These are phyloP conservation scores for Parotia lawesii DNA, from an alignment of 2,113 vertebrate species.

Conservation along the genomic window DNA sequence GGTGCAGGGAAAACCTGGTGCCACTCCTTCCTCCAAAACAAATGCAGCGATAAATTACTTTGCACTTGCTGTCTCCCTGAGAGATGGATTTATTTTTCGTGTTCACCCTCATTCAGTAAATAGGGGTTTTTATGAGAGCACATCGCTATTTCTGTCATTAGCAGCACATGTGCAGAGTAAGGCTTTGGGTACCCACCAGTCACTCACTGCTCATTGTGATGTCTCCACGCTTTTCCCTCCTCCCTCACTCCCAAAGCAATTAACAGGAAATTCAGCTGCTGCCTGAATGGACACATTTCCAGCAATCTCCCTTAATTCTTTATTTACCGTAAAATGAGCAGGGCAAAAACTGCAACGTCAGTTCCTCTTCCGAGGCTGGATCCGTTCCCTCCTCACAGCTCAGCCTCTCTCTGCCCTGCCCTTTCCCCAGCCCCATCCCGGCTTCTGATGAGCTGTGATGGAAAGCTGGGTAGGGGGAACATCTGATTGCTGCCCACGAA, in stretches of 20 bases:
- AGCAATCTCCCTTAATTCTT: conserved; percentile 37
- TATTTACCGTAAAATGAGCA: conserved; percentile 20
- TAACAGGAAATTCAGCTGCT: conserved; percentile 32
- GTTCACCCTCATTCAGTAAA: background rate
- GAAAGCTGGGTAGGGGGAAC: background rate
- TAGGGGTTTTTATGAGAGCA: background rate
- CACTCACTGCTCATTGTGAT: conserved; percentile 2
- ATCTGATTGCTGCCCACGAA: background rate
- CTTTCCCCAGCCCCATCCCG: background rate
- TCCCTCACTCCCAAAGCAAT: background rate
- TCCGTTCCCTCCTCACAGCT: background rate
- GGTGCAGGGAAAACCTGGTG: background rate
- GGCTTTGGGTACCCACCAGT: background rate
- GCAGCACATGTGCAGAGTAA: background rate
- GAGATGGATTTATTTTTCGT: background rate
- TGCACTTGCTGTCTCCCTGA: background rate
- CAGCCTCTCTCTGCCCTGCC: background rate
- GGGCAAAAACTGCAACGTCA: background rate
- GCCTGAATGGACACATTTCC: conserved; percentile 41
- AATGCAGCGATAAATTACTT: background rate
- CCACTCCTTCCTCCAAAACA: background rate
- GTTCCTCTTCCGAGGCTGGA: background rate
- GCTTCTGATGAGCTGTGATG: background rate
- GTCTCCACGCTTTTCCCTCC: background rate
- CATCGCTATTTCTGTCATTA: background rate